These are phyloP conservation scores for Astatoreochromis straeleni DNA, from an alignment of 2,113 vertebrate genomes.

Conservation along the genomic window DNA sequence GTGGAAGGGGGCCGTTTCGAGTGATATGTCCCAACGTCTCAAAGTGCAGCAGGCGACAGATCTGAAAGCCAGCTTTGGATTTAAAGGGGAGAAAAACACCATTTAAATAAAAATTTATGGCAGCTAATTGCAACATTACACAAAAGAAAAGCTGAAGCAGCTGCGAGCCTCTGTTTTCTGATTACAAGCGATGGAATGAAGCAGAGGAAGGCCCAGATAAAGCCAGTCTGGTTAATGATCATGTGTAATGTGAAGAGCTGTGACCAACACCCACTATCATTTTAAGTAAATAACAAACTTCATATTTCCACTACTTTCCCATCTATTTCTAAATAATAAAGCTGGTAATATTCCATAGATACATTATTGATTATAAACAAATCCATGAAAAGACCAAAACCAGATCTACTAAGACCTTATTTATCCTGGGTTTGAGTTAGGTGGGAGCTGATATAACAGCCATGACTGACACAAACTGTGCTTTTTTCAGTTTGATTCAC, in stretches of 20 bases:
- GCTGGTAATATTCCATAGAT: background rate
- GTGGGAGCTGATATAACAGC: background rate
- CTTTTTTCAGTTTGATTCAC: background rate
- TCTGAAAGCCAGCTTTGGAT: background rate
- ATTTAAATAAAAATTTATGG: background rate
- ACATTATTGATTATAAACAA: background rate
- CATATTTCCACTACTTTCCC: background rate
- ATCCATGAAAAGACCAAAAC: background rate
- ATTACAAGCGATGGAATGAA: background rate
- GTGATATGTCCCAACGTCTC: background rate
- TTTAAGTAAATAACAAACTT: background rate
- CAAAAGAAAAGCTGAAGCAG: background rate
- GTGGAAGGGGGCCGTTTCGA: rapidly evolving
- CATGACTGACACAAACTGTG: background rate
- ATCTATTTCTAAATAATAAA: background rate
- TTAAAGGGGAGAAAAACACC: rapidly evolving
- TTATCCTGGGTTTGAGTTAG: background rate
- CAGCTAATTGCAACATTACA: background rate
- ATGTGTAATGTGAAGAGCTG: background rate
- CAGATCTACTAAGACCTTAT: background rate
- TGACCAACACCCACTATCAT: background rate
- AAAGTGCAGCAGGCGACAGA: background rate
- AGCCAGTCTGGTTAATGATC: background rate
- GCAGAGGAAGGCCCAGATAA: background rate
- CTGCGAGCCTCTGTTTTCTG: background rate